Base-by-base conservation (phyloP, 2,113 vertebrate genomes). In the Nesogale talazaci region DNA sequence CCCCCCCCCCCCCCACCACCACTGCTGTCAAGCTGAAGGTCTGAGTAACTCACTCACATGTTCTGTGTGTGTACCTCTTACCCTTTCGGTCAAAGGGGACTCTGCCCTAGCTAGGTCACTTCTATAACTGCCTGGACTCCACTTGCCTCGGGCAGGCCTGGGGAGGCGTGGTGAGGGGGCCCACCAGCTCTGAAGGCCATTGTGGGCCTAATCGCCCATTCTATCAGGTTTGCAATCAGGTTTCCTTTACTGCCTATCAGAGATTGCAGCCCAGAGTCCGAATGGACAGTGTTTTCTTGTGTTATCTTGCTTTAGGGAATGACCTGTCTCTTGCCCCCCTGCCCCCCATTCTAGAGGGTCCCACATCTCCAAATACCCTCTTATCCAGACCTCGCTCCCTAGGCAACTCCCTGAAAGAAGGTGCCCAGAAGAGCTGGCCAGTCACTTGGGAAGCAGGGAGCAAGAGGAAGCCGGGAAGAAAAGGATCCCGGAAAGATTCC, bases 191-290 rank as follows among this genome's bases (percentile, higher is more conserved):
- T 83, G 59, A 3, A 34, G 72, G 38, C 4, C 59, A 83, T 31
- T 70, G 81, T 70, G 31, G 36, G 27, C 79, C 90, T 85, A 75
- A 69, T 83, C 61, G 81, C 72, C 69, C 31, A 59, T 31, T 34
- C 63, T 75, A 12, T 1, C 0, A 14, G 34, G 29, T 56, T 82
- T 88, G 67, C 80, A 88, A n/a, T 94, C 74, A 86, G 34, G 81
- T 5, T 52, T 9, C 23, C 4, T 6, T 75, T 82, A 70, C 57
- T 29, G 79, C 57, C 46, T 57, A 65, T 70, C 29, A 87, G 46
- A 38, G 76, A 59, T 74, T 95, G 78, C 79, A 93, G 81, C 79
- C 79, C 12, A 4, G 90, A 29, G 36, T 88, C 95, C 72, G 81
- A 75, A 79, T 16, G 20, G 70, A 83, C 61, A 34, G n/a, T 46